Evolutionary conservation across 2,888 invertebrate species (phyloP).

Genomic region (Dorcus hopei): DNA sequence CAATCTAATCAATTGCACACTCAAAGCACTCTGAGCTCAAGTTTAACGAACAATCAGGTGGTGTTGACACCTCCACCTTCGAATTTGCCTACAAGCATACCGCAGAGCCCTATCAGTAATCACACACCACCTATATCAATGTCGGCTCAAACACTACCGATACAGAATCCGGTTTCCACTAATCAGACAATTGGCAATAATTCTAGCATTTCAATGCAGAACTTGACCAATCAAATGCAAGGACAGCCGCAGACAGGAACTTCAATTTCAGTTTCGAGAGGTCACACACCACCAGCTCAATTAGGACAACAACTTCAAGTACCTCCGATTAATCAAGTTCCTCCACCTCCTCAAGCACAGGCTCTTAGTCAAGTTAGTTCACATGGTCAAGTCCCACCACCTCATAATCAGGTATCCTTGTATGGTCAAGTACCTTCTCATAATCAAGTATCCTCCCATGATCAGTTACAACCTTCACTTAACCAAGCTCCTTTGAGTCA

Average conservation of each 20-base stretch:
- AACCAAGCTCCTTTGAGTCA: slow-evolving; percentile 13
- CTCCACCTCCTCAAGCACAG: slow-evolving; percentile 14
- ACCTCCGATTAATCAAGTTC: slow-evolving; percentile 20
- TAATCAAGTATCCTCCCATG: slow-evolving; percentile 6
- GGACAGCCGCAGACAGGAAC: background rate
- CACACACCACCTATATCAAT: slow-evolving; percentile 14
- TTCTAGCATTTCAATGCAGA: background rate
- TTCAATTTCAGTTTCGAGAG: background rate
- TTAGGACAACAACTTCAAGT: slow-evolving; percentile 15
- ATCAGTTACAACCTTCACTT: slow-evolving; percentile 13
- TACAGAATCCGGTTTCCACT: background rate
- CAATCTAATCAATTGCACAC: slow-evolving; percentile 21
- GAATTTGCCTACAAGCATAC: slow-evolving; percentile 8
- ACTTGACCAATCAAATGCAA: background rate
- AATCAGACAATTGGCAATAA: background rate
- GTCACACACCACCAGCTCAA: background rate
- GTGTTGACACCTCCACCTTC: slow-evolving; percentile 14
- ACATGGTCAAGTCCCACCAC: slow-evolving; percentile 11
- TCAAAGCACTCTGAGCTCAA: slow-evolving; percentile 10
- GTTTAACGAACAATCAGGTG: slow-evolving; percentile 2
- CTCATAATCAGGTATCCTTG: background rate
- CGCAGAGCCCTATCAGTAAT: slow-evolving; percentile 13
- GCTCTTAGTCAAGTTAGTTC: slow-evolving; percentile 19
- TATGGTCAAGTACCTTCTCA: slow-evolving; percentile 4
- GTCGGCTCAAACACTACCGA: slow-evolving; percentile 10